Base-by-base conservation (phyloP, 2,797 vertebrate genomes). In the Cynopterus sphinx region DNA sequence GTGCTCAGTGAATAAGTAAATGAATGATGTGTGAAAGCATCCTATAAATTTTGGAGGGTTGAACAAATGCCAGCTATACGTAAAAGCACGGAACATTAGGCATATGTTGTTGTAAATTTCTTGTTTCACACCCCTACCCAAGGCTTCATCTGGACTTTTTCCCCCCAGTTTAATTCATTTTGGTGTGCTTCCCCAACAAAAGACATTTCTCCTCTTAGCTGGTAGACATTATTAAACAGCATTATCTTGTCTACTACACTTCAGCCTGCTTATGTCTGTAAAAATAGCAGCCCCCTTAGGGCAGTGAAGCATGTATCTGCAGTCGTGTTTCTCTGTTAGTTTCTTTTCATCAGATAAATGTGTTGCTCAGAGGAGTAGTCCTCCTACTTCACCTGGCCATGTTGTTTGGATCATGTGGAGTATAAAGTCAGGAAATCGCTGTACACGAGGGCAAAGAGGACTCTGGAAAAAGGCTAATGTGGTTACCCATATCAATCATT, bases 161-260 rank as follows among this genome's bases (percentile, higher is more conserved):
- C 10, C 2, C 36, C 31, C 22, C 2, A 19, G n/a, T 83, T 93
- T 59, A 91, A 90, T 68, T 31, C 3, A 86, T 81, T 91, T 55
- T 41, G 21, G 3, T 89, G 13, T 53, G 21, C 10, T 74, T 70
- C 31, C 24, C 39, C 43, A 83, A 43, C 26, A n/a, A 86, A n/a
- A 7, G 68, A 5, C 12, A 59, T 46, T 15, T 59, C 59, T 59
- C 6, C 19, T 67, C 36, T 17, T 24, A 36, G 15, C 39, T 59
- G 95, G 65, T 21, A 87, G 87, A 28, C 28, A 43, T 85, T 78
- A 68, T 96, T 24, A 87, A 93, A 94, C 79, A 36, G 55, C 3
- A 0, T 79, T n/a, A 68, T 31, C 12, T 2, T 11, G 1, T 87
- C 63, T 67, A 63, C 26, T 63, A 33, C 21, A 33, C 11, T 16